Evolutionary conservation across 1,140 invertebrate genomes (phyloP), one percentile per base, ranked within the genome.

Genomic region (Bombus cullumanus): DNA sequence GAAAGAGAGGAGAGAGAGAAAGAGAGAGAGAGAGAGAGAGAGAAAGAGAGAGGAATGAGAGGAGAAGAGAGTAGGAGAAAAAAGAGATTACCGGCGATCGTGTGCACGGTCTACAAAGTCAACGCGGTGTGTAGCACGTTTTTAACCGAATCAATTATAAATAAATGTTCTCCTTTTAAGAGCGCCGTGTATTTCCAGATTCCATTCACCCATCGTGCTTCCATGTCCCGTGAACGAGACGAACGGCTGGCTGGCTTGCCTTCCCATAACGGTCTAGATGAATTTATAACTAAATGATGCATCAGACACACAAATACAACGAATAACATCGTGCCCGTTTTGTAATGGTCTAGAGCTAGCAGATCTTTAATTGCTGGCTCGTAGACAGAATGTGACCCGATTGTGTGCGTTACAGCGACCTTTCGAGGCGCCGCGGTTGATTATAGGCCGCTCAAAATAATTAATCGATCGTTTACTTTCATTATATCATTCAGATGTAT

Each of bases 71-170:
- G 2, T 22, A 37, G 18, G 3, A 37, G 3, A 22, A 39, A 3
- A 12, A 13, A 71, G 28, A 41, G 37, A 39, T 71, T 71, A 71
- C 25, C n/a, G 5, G 25, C 5, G 69, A 37, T n/a, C 1, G 39
- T 41, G 3, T 59, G 6, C 53, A 39, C 47, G 18, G 47, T 53
- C 47, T 53, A 53, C 75, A 22, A 37, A 57, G 22, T 31, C n/a
- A n/a, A 31, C 6, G 39, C n/a, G 41, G 15, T 22, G 18, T 8
- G 41, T 31, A 6, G 57, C 18, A 78, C 18, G 43, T 53, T 75
- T 74, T 86, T 83, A 79, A 69, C 69, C 59, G 69, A 75, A 79
- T 88, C 68, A 57, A 77, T 78, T 86, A 74, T 82, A 88, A 86
- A 89, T 86, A 86, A 89, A 77, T 31, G 64, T 57, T 66, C 68